A percentile compares a stretch with the other conserved stretches of the same genome.
phyloP scores from a whole-genome alignment of 2,113 vertebrate species.

The Anseranas semipalmata region DNA sequence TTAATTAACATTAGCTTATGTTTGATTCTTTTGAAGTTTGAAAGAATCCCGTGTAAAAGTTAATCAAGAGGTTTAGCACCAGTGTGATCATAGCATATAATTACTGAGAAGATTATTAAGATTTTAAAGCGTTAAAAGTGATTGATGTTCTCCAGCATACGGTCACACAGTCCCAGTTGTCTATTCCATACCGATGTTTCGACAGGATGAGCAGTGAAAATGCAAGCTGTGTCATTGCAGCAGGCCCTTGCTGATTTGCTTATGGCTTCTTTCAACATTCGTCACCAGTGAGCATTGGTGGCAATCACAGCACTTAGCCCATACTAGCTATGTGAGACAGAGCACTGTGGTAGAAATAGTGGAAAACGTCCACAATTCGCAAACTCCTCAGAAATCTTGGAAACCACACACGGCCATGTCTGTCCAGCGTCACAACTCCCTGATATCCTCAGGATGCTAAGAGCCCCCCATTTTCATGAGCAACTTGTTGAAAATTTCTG shows the following conservation, averaged over 20 bases:
- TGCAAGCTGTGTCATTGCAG: not conserved
- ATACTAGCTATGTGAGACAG: accelerated
- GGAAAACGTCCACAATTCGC: not conserved
- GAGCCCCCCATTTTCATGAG: not conserved
- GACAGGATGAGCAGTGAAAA: not conserved
- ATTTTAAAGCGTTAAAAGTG: not conserved
- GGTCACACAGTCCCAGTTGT: not conserved
- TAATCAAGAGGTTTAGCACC: not conserved
- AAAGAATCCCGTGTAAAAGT: not conserved
- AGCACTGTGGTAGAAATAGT: not conserved
- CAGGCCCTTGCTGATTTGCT: not conserved
- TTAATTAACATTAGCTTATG: not conserved
- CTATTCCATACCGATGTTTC: not conserved
- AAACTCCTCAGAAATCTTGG: not conserved
- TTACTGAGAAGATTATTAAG: not conserved
- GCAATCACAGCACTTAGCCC: accelerated
- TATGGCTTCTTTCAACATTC: accelerated
- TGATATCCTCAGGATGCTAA: not conserved
- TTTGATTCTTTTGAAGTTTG: not conserved
- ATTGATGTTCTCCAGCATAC: not conserved
- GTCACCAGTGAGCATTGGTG: accelerated
- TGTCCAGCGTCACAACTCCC: not conserved
- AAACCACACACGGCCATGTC: not conserved
- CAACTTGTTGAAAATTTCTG: not conserved
- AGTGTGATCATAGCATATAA: not conserved